Conservation (phyloP, 2,797 vertebrate species). For the Cossypha heuglini region DNA sequence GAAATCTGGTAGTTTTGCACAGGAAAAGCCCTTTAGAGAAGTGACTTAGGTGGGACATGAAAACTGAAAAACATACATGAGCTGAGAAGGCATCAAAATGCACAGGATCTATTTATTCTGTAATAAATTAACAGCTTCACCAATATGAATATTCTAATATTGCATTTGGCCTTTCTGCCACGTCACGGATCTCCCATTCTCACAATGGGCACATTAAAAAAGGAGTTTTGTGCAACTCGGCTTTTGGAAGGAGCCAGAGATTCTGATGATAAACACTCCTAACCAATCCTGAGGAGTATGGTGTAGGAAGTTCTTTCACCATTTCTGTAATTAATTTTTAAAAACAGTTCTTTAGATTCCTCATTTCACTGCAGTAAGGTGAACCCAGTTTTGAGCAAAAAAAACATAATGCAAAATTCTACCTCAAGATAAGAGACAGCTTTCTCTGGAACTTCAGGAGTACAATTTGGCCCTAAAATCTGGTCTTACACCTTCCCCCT, state of each 20-base stretch:
- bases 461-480: background rate
- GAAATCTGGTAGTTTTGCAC: slow-evolving; percentile 46
- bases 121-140: background rate
- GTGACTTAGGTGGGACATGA: slow-evolving; percentile 27
- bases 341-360: background rate
- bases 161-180: background rate
- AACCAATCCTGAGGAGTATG: background rate
- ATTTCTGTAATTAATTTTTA: background rate
- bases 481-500: background rate
- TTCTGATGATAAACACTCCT: background rate
- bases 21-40: slow-evolving; percentile 34
- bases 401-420: background rate
- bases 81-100: background rate
- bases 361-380: background rate
- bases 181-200: background rate
- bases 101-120: background rate
- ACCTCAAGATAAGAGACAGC: background rate
- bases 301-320: background rate
- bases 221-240: background rate
- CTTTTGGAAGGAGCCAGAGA: background rate
- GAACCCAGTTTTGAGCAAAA: background rate
- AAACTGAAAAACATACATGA: slow-evolving; percentile 19
- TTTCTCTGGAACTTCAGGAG: background rate
- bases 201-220: background rate
- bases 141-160: fast-evolving